Evolutionary conservation across 2,888 invertebrate genomes (phyloP).

Genomic region (Chrysolina oricalcia): DNA sequence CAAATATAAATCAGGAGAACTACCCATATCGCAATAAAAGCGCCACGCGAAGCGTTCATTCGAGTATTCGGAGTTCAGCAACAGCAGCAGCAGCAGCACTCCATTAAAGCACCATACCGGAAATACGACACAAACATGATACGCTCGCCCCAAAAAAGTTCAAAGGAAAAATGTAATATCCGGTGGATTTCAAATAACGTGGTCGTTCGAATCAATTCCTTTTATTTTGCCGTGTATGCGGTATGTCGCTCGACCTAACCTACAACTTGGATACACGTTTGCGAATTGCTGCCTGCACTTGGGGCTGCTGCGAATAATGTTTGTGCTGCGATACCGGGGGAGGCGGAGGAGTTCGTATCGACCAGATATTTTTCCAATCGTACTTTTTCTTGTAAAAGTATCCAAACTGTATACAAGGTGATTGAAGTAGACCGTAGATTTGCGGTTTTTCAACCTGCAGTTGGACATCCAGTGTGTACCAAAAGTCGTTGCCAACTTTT

Average conservation of each 20-base stretch:
- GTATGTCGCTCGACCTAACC: conserved; percentile 38
- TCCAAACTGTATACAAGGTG: no score
- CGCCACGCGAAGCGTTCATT: conserved; percentile 27
- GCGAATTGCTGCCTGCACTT: conserved; percentile 44
- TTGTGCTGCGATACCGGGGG: conserved; percentile 23
- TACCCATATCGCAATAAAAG: conserved; percentile 29
- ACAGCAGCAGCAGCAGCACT: conserved; percentile 46
- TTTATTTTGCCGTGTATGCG: conserved; percentile 46
- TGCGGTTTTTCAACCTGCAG: no score
- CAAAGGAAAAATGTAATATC: conserved; percentile 68
- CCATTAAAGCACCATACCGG: conserved; percentile 53
- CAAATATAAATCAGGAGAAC: conserved; percentile 24
- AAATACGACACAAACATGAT: conserved; percentile 60
- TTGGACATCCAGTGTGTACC: no score
- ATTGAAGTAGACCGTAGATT: no score
- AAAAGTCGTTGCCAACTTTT: no score
- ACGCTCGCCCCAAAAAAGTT: conserved; percentile 60
- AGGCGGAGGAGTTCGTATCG: neutral
- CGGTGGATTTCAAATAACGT: conserved; percentile 64
- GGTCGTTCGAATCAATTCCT: conserved; percentile 62
- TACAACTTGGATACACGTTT: conserved; percentile 42
- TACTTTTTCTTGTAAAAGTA: no score
- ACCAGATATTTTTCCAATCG: neutral
- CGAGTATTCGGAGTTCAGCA: conserved; percentile 38
- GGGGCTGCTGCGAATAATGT: conserved; percentile 36